A percentile compares a stretch with the other conserved stretches of the same genome.
Conservation (phyloP, 1,140 invertebrate genomes). For the Drosophila lini region DNA sequence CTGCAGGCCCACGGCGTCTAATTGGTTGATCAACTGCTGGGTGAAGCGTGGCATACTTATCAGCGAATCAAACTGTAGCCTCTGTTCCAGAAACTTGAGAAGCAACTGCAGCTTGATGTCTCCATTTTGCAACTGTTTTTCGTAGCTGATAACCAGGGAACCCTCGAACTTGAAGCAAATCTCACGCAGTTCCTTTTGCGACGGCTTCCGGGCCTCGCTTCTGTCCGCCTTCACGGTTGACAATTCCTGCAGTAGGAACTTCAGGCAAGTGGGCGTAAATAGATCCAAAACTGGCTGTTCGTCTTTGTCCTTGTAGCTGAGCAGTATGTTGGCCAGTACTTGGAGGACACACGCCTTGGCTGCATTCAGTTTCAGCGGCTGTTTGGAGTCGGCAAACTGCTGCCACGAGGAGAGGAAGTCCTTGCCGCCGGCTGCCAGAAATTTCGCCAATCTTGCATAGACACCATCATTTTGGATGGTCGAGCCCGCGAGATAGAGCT, state of each 20-base stretch:
- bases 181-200: conserved; percentile 20
- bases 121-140: conserved; percentile 29
- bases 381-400: conserved; percentile 8
- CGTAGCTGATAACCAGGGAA: conserved; percentile 26
- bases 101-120: conserved; percentile 40
- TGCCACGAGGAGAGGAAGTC: conserved; percentile 33
- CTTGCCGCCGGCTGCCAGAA: conserved; percentile 8
- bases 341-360: conserved; percentile 26
- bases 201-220: conserved; percentile 4
- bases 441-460: conserved; percentile 41
- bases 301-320: conserved; percentile 4
- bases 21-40: conserved; percentile 15
- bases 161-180: conserved; percentile 44
- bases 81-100: conserved; percentile 14
- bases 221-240: conserved; percentile 6
- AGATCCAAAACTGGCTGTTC: conserved; percentile 21
- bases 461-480: conserved; percentile 22
- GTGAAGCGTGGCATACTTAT: conserved; percentile 30
- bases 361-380: conserved; percentile 34
- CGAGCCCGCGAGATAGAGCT: conserved; percentile 34
- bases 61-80: conserved; percentile 29
- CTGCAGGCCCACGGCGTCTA: conserved; percentile 4
- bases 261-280: conserved; percentile 16
- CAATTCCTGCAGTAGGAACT: conserved; percentile 35
- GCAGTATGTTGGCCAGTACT: conserved; percentile 21